phyloP scores from a whole-genome alignment of 2,797 vertebrate genomes.

The Pantherophis alleghaniensis region DNA sequence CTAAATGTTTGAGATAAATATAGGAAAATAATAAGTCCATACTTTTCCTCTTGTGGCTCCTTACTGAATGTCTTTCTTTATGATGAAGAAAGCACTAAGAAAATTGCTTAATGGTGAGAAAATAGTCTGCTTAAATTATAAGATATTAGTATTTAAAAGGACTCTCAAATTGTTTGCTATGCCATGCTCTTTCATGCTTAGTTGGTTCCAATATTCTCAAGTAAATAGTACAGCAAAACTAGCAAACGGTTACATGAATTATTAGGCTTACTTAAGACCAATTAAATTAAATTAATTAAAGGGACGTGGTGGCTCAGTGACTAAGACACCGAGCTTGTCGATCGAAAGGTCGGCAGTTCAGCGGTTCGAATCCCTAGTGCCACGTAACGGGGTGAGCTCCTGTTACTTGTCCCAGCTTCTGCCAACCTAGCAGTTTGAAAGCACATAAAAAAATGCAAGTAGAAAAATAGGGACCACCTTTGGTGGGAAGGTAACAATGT shows the following conservation, averaged over 20 bases:
- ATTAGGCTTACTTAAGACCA: not conserved
- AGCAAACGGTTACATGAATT: not conserved
- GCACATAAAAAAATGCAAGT: too few relatives aligned
- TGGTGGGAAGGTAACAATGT: too few relatives aligned
- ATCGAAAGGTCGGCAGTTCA: too few relatives aligned
- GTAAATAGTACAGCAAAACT: not conserved
- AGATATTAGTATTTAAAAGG: not conserved
- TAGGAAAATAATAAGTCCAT: not conserved
- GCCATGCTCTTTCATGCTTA: not conserved
- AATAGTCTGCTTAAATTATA: not conserved
- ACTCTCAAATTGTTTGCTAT: conserved; percentile 24
- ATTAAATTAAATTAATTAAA: too few relatives aligned
- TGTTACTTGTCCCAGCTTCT: too few relatives aligned
- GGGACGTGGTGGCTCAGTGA: too few relatives aligned
- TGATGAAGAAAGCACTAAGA: not conserved
- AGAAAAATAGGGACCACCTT: too few relatives aligned
- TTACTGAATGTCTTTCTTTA: not conserved
- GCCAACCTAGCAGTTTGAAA: too few relatives aligned
- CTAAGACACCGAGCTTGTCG: too few relatives aligned
- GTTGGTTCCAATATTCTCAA: not conserved
- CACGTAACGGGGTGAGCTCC: too few relatives aligned
- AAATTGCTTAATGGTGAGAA: not conserved
- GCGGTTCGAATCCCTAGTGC: too few relatives aligned
- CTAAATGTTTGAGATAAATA: not conserved
- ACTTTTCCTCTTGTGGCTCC: not conserved